phyloP scores from a whole-genome alignment of 1,140 invertebrate genomes.

The silkworm (Bombyx mori) region DNA sequence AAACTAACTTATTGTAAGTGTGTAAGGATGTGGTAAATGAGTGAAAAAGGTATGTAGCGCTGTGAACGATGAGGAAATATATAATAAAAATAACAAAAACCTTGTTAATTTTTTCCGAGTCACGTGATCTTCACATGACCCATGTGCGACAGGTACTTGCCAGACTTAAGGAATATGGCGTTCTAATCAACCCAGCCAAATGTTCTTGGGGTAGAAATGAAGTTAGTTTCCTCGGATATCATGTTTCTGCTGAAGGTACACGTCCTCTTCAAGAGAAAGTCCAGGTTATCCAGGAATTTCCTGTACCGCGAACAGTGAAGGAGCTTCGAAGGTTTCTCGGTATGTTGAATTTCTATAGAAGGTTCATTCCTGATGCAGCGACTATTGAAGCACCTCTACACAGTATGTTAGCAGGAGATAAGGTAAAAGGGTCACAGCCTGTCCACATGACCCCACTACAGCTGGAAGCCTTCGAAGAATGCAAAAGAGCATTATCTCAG shows the following conservation, averaged over 20 bases:
- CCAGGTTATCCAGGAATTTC: background rate
- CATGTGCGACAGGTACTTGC: background rate
- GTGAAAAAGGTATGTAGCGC: no score
- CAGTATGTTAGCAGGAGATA: background rate
- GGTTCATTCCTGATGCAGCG: background rate
- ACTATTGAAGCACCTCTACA: background rate
- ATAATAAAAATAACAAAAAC: no score
- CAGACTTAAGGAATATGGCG: background rate
- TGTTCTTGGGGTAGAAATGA: background rate
- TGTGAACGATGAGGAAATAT: no score
- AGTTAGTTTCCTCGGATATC: background rate
- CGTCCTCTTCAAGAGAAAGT: background rate
- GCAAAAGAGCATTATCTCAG: background rate
- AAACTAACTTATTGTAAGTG: no score
- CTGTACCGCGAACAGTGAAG: background rate
- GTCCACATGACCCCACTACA: background rate
- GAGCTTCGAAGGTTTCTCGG: background rate
- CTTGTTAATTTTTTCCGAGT: no score
- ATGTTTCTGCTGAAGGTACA: background rate
- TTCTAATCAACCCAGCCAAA: no score
- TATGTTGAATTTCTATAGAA: no score
- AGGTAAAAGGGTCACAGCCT: conserved; percentile 1
- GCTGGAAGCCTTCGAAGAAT: background rate
- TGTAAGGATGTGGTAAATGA: no score
- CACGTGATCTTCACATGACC: no score